Base-by-base conservation (phyloP, 2,888 invertebrate genomes). In the Himalopsyche japonica region DNA sequence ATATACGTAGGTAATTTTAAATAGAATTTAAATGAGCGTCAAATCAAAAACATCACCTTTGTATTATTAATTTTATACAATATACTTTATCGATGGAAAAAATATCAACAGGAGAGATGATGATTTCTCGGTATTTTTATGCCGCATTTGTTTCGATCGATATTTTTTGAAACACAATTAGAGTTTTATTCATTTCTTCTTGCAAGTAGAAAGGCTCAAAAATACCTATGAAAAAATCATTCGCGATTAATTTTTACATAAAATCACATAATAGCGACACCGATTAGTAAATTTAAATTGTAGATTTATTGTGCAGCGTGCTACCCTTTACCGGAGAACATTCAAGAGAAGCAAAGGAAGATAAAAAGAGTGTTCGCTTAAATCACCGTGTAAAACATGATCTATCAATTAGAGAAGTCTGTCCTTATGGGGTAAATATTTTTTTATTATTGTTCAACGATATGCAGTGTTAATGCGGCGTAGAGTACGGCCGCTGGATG, bases 361-460 rank as follows among this genome's bases (percentile, higher is more conserved):
- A 70, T 70, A 70, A 70, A 12, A 20, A 70, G 81, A 12, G 79
- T 78, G 57, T 80, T 81, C 64, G 49, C 76, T 64, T 76, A 79
- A 77, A 84, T 84, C 84, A 84, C 84, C 77, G 82, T 82, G 64
- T 82, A 49, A 47, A 80, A 49, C 77, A 80, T 48, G 81, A 84
- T 37, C 70, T 81, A 79, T 84, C 78, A 57, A 32, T 80, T 84
- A 57, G 57, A 79, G 80, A 77, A 79, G 80, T 37, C 79, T 80
- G 82, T 49, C 79, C 48, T 83, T 70, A 79, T 70, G 32, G 64
- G 79, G 81, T 83, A 89, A 89, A 90, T 91, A 90, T 90, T 91
- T 85, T 90, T 91, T 92, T 92, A 91, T 92, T 92, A 92, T 92
- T 92, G 92, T 92, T 91, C 84, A 91, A 92, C 85, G 92, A 92